Conservation (phyloP, 2,797 vertebrate species). For the Sebastes cheni region DNA sequence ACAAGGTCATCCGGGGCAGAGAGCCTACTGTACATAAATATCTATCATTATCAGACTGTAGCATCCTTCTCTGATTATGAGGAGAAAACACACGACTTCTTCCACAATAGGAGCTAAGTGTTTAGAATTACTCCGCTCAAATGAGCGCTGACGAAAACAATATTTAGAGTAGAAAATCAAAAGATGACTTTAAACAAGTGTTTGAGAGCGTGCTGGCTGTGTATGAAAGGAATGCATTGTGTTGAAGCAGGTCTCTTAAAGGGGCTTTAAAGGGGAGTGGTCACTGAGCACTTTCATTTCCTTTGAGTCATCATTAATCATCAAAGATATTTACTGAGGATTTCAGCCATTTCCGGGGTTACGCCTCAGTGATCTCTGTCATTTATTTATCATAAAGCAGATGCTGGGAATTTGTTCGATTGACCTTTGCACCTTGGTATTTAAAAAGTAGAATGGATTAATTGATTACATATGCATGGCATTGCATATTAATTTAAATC, state of each 20-base stretch:
- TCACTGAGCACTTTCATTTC: conserved; percentile 34
- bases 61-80: not conserved
- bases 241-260: conserved; percentile 5
- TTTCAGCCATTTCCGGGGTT: not conserved
- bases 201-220: not conserved
- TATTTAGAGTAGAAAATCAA: conserved; percentile 30
- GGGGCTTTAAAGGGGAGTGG: conserved; percentile 20
- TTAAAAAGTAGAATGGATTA: not conserved
- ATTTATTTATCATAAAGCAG: conserved; percentile 8
- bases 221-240: conserved; percentile 15
- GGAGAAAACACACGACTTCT: not conserved
- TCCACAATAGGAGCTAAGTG: not conserved
- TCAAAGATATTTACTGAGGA: conserved; percentile 31
- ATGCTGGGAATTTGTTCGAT: not conserved
- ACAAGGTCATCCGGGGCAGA: conserved; percentile 47
- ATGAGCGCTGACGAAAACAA: conserved; percentile 6
- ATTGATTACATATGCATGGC: not conserved
- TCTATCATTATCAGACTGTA: not conserved
- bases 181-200: not conserved
- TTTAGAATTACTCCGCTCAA: not conserved
- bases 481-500: not conserved
- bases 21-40: conserved; percentile 6
- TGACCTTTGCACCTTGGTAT: not conserved
- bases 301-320: conserved; percentile 46
- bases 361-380: conserved; percentile 17